These are phyloP conservation scores for Scaptomyza caliginosa DNA, from an alignment of 2,888 invertebrate genomes.

Conservation along the genomic window DNA sequence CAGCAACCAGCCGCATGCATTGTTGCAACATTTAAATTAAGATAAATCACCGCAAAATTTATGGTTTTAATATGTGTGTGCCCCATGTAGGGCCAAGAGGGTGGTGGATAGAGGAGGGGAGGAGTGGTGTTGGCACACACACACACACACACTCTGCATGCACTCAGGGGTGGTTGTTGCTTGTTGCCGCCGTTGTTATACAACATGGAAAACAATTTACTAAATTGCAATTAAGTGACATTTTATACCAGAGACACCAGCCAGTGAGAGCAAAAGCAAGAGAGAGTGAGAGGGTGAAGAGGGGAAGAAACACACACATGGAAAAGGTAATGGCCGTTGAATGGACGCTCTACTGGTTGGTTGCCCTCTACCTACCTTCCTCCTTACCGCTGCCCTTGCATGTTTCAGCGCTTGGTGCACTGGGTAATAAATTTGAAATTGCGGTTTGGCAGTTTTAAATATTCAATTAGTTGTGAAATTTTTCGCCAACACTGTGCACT, in stretches of 20 bases:
- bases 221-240: conserved; percentile 83
- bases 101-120: too few species aligned
- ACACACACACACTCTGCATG: background rate
- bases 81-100: conserved; percentile 1
- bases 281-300: background rate
- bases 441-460: conserved; percentile 81
- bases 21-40: conserved; percentile 84
- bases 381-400: conserved; percentile 4
- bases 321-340: conserved; percentile 61
- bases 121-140: background rate
- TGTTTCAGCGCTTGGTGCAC: conserved; percentile 50
- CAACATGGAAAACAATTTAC: conserved; percentile 81
- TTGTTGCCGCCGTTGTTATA: conserved; percentile 78
- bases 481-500: conserved; percentile 52
- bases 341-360: conserved; percentile 46
- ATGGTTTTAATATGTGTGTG: conserved; percentile 77
- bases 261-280: background rate
- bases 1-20: conserved; percentile 63
- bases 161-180: conserved; percentile 49
- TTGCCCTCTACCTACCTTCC: background rate
- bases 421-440: conserved; percentile 82
- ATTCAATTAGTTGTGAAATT: conserved; percentile 82
- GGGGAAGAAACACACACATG: conserved; percentile 26
- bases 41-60: conserved; percentile 84
- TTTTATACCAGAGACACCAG: conserved; percentile 63